Evolutionary conservation across 1,140 invertebrate genomes (phyloP), one percentile per base, ranked within the genome.

Genomic region (Glomeris maerens): DNA sequence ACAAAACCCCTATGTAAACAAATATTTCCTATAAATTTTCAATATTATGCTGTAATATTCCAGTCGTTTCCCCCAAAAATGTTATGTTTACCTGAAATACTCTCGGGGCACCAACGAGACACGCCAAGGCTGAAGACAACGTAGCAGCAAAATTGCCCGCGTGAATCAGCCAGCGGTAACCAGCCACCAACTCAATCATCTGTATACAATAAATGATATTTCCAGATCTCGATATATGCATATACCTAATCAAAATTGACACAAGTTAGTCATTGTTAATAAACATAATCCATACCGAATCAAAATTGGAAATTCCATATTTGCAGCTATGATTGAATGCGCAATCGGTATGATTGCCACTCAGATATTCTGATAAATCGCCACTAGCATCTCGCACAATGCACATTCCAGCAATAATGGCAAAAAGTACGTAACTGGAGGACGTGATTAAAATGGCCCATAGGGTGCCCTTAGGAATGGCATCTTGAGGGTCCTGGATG

Each of bases 371-470:
- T 0, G 64, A 59, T 1, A 81, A 58, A 49, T 61, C 61, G 21
- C 86, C 86, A 39, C 78, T 78, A 0, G 86, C 86, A 63, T 91
- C 82, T 40, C 86, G 66, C 14, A 81, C 59, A 38, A 84, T 79
- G 0, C 75, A 76, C 51, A 70, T 74, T 14, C 89, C 91, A 27
- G 81, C 74, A 45, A 86, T 69, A 42, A 89, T 55, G 0, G 84
- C 84, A 73, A 93, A 87, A 7, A 82, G 2, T 3, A 95, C 56
- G 62, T 96, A 96, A 3, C 84, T 84, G 0, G 78, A 41, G 2
- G 87, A 84, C 1, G 88, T 91, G 4, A 94, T 68, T 0, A 84
- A 46, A 54, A 97, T 92, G 1, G 91, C 84, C 7, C 90, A 63
- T 2, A 95, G 67, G 0, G 91, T 95, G 52, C 92, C 91, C 66